phyloP scores from a whole-genome alignment of 2,113 vertebrate species.

The Panthera uncia region DNA sequence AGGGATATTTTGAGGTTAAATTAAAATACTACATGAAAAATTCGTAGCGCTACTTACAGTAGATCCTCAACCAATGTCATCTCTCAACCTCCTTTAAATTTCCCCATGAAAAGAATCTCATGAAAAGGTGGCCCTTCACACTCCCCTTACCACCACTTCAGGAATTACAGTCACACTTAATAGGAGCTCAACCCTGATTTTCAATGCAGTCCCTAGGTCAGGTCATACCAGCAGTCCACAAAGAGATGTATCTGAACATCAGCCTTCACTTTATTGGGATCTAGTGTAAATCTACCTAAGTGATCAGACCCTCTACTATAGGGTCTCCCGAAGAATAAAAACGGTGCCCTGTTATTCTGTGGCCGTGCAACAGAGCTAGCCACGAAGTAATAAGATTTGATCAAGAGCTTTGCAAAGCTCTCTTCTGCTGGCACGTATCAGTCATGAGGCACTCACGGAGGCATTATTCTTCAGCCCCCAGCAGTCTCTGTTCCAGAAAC shows the following conservation, averaged over 20 bases:
- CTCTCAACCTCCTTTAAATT: neutral
- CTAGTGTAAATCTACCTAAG: neutral
- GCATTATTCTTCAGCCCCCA: neutral
- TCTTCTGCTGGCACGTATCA: neutral
- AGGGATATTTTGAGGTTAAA: neutral
- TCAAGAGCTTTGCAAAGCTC: neutral
- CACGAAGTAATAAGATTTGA: neutral
- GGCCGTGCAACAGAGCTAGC: neutral
- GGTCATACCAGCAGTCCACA: neutral
- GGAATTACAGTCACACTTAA: neutral
- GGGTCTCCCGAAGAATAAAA: neutral
- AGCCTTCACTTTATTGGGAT: neutral
- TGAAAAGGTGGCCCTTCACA: too few species aligned
- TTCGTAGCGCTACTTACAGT: neutral
- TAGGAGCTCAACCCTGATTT: neutral
- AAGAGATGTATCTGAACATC: neutral
- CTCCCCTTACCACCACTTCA: too few species aligned
- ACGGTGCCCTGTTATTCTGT: neutral
- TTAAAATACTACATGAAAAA: neutral
- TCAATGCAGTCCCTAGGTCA: neutral
- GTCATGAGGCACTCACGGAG: neutral
- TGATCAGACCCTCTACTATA: neutral
- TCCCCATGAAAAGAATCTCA: neutral
- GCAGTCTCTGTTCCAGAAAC: neutral
- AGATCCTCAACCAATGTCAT: neutral